Percentiles rank a stretch among this genome's conserved stretches.
Conservation (phyloP, 1,140 invertebrate genomes). For the Liolophura sinensis region DNA sequence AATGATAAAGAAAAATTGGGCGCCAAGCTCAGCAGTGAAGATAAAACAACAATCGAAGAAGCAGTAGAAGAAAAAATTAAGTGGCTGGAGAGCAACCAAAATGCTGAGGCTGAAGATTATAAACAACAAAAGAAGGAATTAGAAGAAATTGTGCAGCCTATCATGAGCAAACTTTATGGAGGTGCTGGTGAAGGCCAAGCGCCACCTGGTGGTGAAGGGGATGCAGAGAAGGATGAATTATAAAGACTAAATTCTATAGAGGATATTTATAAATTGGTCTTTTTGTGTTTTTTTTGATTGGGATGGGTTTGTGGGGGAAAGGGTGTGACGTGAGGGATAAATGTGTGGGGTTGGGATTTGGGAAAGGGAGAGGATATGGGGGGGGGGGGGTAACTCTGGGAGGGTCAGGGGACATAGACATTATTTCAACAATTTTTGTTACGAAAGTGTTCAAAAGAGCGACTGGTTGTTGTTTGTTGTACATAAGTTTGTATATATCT, state of each 20-base stretch:
- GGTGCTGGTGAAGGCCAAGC: conserved; percentile 69
- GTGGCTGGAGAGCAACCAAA: conserved; percentile 96
- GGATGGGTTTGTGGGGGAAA: too few relatives aligned
- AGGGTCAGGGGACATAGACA: too few relatives aligned
- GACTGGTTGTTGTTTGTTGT: too few relatives aligned
- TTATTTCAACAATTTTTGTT: too few relatives aligned
- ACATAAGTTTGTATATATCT: too few relatives aligned
- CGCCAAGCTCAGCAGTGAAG: conserved; percentile 84
- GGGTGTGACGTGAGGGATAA: too few relatives aligned
- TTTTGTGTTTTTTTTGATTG: too few relatives aligned
- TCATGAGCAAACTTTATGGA: conserved; percentile 96
- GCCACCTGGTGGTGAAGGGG: conserved; percentile 65
- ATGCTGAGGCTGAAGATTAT: conserved; percentile 91
- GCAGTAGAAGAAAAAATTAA: conserved; percentile 97
- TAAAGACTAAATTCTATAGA: conserved; percentile 58
- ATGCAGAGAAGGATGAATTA: conserved; percentile 85
- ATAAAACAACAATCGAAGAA: conserved; percentile 93
- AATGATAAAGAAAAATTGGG: conserved; percentile 98
- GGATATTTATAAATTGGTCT: too few relatives aligned
- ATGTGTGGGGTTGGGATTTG: too few relatives aligned
- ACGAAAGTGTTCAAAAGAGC: too few relatives aligned
- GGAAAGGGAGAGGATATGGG: too few relatives aligned
- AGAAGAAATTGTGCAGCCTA: conserved; percentile 94
- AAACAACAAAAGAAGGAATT: conserved; percentile 97
- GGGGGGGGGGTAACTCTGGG: too few relatives aligned